These are phyloP conservation scores for Hiodon tergisus DNA, from an alignment of 2,113 vertebrate species.

Conservation along the genomic window DNA sequence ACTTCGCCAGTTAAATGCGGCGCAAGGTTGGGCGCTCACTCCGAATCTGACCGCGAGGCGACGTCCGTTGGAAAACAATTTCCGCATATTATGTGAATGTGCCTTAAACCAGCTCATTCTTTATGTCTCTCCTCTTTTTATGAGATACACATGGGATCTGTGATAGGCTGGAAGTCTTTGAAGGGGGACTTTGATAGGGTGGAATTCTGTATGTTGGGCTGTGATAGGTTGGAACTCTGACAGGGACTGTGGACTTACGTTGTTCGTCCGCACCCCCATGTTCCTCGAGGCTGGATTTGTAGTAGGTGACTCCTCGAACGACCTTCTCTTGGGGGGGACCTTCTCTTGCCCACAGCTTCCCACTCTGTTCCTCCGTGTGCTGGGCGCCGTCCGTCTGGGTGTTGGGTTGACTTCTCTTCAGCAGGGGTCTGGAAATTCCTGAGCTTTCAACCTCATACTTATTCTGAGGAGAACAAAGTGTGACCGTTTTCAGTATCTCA, in stretches of 20 bases:
- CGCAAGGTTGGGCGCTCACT: too few relatives aligned
- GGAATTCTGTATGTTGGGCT: too few relatives aligned
- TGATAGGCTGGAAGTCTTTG: too few relatives aligned
- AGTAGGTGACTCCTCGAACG: slow-evolving; percentile 78
- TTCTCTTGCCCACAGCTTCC: background rate
- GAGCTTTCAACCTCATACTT: slow-evolving; percentile 65
- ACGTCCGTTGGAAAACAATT: too few relatives aligned
- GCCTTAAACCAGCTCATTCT: too few relatives aligned
- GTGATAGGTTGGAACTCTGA: too few relatives aligned
- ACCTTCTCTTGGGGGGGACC: slow-evolving; percentile 56
- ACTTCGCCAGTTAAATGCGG: too few relatives aligned
- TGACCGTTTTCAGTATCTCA: background rate
- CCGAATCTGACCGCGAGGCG: too few relatives aligned
- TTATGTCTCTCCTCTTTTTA: too few relatives aligned
- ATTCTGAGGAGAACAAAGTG: slow-evolving; percentile 40
- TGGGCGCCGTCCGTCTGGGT: slow-evolving; percentile 31
- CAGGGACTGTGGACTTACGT: slow-evolving; percentile 53
- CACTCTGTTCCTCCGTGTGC: slow-evolving; percentile 26
- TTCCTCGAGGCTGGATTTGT: slow-evolving; percentile 70
- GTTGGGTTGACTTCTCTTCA: slow-evolving; percentile 41
- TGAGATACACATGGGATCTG: too few relatives aligned
- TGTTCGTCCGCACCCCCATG: slow-evolving; percentile 61
- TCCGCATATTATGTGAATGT: too few relatives aligned
- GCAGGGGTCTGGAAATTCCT: slow-evolving; percentile 45
- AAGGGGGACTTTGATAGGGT: too few relatives aligned